Evolutionary conservation across 2,113 vertebrate species (phyloP).

Genomic region (Peromyscus polionotus): DNA sequence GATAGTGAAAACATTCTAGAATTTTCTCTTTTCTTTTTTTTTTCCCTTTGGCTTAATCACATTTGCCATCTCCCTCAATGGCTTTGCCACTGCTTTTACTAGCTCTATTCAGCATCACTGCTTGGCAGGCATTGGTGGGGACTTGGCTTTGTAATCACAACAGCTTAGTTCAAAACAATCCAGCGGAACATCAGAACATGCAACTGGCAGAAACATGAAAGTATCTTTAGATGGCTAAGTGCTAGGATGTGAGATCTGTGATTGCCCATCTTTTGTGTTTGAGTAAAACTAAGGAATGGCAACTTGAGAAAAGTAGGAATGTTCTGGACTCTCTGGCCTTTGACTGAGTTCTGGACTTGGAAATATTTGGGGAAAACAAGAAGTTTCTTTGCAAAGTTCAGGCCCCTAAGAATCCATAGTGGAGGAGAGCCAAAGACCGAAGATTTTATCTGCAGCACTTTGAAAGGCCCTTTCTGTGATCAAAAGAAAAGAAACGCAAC

Average conservation of each 20-base stretch:
- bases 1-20: neutral
- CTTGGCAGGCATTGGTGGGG: slow-evolving; percentile 19
- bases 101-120: neutral
- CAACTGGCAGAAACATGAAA: slow-evolving; percentile 25
- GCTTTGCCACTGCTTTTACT: neutral
- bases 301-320: neutral
- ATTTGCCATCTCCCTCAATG: neutral
- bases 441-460: neutral
- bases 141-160: neutral
- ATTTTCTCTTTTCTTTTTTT: slow-evolving; percentile 24
- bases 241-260: neutral
- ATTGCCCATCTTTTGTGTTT: slow-evolving; percentile 44
- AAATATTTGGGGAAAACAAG: slow-evolving; percentile 22
- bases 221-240: neutral
- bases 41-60: neutral
- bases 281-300: slow-evolving; percentile 1
- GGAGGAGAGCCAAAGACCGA: slow-evolving; percentile 55
- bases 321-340: neutral
- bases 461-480: slow-evolving; percentile 46
- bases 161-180: neutral
- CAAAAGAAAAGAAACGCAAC: slow-evolving; percentile 52
- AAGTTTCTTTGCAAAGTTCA: slow-evolving; percentile 39
- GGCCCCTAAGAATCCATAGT: neutral
- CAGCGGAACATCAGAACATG: neutral
- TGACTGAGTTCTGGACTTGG: neutral